Conservation (phyloP, 2,113 vertebrate species). For the Clarias gariepinus region DNA sequence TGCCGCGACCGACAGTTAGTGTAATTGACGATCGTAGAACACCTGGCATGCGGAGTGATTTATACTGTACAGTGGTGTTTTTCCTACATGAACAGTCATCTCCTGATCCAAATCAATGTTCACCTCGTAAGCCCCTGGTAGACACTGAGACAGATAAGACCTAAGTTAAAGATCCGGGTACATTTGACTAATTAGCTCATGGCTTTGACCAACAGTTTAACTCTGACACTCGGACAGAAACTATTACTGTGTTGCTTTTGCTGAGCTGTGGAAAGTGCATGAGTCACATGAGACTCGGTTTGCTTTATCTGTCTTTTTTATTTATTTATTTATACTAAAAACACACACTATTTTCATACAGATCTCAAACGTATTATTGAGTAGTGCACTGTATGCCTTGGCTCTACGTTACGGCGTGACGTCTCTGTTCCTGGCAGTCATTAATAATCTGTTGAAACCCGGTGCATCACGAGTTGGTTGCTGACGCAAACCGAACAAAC, state of each 20-base stretch:
- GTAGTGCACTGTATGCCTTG: background rate
- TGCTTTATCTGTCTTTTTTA: background rate
- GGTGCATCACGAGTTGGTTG: conserved; percentile 3
- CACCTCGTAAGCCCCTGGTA: no score
- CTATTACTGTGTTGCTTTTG: background rate
- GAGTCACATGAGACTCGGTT: conserved; percentile 15
- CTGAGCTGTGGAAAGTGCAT: background rate
- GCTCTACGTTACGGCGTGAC: background rate
- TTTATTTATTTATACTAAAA: conserved; percentile 27
- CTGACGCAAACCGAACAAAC: conserved; percentile 50
- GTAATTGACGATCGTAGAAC: no score
- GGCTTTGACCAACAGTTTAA: background rate
- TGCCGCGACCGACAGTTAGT: no score
- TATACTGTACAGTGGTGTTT: no score
- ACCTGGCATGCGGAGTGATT: no score
- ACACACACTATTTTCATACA: background rate
- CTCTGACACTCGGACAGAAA: background rate
- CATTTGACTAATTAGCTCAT: background rate
- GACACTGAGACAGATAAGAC: no score
- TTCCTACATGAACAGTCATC: background rate
- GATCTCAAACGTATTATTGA: background rate
- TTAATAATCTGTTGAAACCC: background rate
- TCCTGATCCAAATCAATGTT: background rate
- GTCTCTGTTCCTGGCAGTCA: background rate
- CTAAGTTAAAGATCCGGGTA: background rate